phyloP scores from a whole-genome alignment of 1,140 invertebrate species.

The Drosophila ohnishii region DNA sequence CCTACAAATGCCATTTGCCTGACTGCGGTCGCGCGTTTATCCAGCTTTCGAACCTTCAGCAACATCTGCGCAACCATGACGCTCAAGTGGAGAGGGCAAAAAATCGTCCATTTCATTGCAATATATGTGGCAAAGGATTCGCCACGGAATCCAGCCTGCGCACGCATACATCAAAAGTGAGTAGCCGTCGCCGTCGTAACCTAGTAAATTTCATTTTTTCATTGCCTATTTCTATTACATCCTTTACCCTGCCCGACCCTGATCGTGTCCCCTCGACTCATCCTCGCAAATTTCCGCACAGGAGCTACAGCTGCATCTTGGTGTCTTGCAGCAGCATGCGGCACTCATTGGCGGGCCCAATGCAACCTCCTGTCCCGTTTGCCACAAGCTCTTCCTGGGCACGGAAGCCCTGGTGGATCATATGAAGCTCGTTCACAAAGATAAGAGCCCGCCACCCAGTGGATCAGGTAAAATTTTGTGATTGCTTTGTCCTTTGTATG shows the following conservation, averaged over 20 bases:
- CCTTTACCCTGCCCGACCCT: constrained; percentile 8
- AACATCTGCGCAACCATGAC: constrained; percentile 98
- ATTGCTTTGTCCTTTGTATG: neutral
- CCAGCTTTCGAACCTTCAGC: constrained; percentile 98
- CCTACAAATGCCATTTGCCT: constrained; percentile 97
- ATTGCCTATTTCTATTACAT: constrained; percentile 25
- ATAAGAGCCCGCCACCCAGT: constrained; percentile 89
- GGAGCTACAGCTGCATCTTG: constrained; percentile 92
- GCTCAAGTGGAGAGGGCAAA: constrained; percentile 97
- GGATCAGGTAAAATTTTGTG: constrained; percentile 90
- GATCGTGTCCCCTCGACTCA: constrained; percentile 24
- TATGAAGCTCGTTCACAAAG: constrained; percentile 97
- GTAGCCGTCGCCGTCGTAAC: constrained; percentile 81
- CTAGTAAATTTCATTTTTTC: constrained; percentile 19
- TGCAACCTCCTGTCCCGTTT: constrained; percentile 94
- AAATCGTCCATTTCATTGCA: constrained; percentile 97
- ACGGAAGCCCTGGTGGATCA: constrained; percentile 96
- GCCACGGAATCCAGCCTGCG: constrained; percentile 97
- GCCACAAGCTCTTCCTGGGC: constrained; percentile 96
- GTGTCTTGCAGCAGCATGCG: constrained; percentile 96
- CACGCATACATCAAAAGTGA: constrained; percentile 98
- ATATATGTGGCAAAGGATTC: constrained; percentile 98
- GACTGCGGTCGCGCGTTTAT: constrained; percentile 98
- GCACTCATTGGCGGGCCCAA: constrained; percentile 94
- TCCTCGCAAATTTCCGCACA: constrained; percentile 74